These are phyloP conservation scores for Turdus rufiventris DNA, from an alignment of 2,113 vertebrate species.

Conservation along the genomic window DNA sequence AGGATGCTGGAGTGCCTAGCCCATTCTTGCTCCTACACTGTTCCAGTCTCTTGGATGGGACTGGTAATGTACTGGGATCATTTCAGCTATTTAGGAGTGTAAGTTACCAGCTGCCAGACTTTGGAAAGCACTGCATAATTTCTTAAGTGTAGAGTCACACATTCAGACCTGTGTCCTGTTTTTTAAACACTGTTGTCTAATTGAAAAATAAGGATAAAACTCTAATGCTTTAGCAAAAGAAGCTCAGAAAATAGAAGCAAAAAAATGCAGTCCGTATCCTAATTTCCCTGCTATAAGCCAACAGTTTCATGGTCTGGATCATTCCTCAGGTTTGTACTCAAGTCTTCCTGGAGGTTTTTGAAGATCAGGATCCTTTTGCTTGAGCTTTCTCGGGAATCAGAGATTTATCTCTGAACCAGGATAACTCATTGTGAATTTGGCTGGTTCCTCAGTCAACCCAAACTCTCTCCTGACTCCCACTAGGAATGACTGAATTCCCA, in stretches of 20 bases:
- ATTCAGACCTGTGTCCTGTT: not conserved
- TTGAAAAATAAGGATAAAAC: not conserved
- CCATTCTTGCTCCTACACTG: not conserved
- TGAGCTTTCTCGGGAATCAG: not conserved
- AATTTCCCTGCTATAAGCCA: not conserved
- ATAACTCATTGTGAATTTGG: not conserved
- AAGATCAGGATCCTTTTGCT: not conserved
- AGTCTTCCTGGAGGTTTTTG: not conserved
- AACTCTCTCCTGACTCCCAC: not conserved
- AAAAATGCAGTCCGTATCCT: not conserved
- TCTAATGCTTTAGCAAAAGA: not conserved
- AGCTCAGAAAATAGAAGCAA: not conserved
- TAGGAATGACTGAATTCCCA: not conserved
- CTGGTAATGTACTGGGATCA: not conserved
- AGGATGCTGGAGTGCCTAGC: not conserved
- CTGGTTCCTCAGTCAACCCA: not conserved
- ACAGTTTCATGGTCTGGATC: not conserved
- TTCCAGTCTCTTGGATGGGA: not conserved
- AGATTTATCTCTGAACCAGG: not conserved
- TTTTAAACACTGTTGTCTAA: not conserved
- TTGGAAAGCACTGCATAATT: not conserved
- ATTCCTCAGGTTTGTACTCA: not conserved
- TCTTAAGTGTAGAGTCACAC: not conserved
- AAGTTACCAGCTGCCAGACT: not conserved
- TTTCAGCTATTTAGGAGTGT: not conserved